Base-by-base conservation (phyloP, 1,140 invertebrate species). In the Cydia amplana region DNA sequence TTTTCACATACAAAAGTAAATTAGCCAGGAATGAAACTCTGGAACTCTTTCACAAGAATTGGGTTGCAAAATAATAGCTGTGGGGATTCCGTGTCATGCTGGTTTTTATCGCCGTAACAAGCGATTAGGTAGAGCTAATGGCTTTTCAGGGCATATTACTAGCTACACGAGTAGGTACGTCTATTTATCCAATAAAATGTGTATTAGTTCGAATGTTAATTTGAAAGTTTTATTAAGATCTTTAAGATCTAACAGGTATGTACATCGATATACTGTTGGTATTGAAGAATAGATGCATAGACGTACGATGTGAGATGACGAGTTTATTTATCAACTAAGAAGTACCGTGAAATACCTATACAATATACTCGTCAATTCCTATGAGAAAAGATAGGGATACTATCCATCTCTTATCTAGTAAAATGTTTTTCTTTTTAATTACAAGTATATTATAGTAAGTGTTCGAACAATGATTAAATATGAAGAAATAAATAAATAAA, bases 1-100 rank as follows among this genome's bases (percentile, higher is more conserved):
- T 28, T 28, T 36, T 36, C 32, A 36, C 32, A 36, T 7, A 43
- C 40, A 12, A 12, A 43, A 12, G 9, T 40, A 18, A 55, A 55
- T n/a, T 55, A 18, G n/a, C 51, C 51, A 55, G 16, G 16, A 18
- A 55, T n/a, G 51, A 9, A 55, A 55, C n/a, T 18, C 16, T 18
- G 51, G 12, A 55, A 55, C n/a, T 14, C 4, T 2, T 18, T 32
- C 28, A 28, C 64, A 36, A 32, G 14, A 32, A 67, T 67, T 32
- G 25, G 16, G 23, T 67, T n/a, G 64, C 25, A 25, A 64, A 32
- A 65, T 65, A 36, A 65, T 28, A 65, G 28, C 64, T 25, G 16
- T 12, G 20, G 64, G 64, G 64, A 32, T 67, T 67, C 64, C 23
- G 64, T 36, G 64, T 67, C 64, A 67, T 36, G 64, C 25, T 36